These are phyloP conservation scores for Stictocephala bisonia DNA, from an alignment of 2,888 invertebrate species.

Conservation along the genomic window DNA sequence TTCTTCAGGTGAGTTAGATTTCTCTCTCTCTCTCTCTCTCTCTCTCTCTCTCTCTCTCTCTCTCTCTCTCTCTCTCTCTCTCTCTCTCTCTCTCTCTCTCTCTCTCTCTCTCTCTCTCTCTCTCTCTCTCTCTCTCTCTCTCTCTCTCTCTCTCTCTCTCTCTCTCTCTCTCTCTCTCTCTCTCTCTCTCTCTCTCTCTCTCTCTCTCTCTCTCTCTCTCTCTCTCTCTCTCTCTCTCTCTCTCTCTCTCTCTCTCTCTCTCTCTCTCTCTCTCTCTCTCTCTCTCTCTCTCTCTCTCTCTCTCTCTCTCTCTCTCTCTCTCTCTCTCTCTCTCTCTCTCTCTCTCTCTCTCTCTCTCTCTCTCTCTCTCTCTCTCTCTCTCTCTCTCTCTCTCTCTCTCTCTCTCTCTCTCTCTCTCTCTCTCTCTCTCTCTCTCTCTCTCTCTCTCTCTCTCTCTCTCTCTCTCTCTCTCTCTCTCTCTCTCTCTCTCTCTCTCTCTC, in stretches of 20 bases:
- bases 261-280: conserved; percentile 6
- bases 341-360: neutral
- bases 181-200: neutral
- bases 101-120: too few species aligned
- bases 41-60: too few species aligned
- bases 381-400: neutral
- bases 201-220: conserved; percentile 10
- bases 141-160: too few species aligned
- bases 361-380: conserved; percentile 10
- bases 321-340: neutral
- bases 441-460: neutral
- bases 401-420: neutral
- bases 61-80: too few species aligned
- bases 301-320: conserved; percentile 5
- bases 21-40: too few species aligned
- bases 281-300: conserved; percentile 12
- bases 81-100: too few species aligned
- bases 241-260: conserved; percentile 4
- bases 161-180: too few species aligned
- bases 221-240: conserved; percentile 9
- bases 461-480: conserved; percentile 2
- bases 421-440: neutral
- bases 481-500: conserved; percentile 6
- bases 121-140: too few species aligned
- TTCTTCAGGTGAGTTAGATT: too few species aligned